Evolutionary conservation across 2,113 vertebrate species (phyloP), one percentile per base, ranked within the genome.

Genomic region (Pseudorasbora parva): DNA sequence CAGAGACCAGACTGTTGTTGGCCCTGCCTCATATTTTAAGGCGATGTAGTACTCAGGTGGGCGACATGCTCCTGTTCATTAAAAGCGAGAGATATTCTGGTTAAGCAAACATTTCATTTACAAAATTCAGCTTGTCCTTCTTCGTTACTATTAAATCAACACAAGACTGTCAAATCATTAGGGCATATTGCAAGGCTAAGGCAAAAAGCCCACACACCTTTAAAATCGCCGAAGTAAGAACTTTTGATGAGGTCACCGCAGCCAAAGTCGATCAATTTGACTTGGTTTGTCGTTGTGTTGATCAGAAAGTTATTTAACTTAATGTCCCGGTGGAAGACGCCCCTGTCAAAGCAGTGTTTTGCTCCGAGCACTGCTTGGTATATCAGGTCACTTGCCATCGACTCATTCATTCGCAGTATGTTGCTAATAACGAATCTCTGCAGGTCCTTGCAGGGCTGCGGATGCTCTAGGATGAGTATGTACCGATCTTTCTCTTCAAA

Each of bases 301-400:
- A 95, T 90, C 62, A 95, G 82, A 47, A 95, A 90, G 86, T 95
- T 95, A 83, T 93, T 90, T 11, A 91, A 89, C 77, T 94, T 95
- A 74, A 93, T 88, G 86, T 93, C 92, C 0, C 90, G 66, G 71
- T 93, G 92, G 17, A 92, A 51, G 9, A 93, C 88, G 0, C 90
- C 91, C 1, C 88, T 85, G 19, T 86, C 5, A 5, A 83, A 88
- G 54, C 92, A 93, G 79, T 92, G 88, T 33, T 23, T 80, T 4
- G 85, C 85, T 0, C 90, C 91, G 8, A 83, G 78, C 30, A 92
- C 83, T 54, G 90, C 88, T 60, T 93, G 92, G 1, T 64, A 51
- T 64, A 93, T 89, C 25, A 92, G 85, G 7, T 59, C 69, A 49
- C 81, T 69, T 0, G 87, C 88, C 47, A 83, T 1, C 0, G 43